Conservation (phyloP, 2,888 invertebrate species). For the Philereme vetulata region DNA sequence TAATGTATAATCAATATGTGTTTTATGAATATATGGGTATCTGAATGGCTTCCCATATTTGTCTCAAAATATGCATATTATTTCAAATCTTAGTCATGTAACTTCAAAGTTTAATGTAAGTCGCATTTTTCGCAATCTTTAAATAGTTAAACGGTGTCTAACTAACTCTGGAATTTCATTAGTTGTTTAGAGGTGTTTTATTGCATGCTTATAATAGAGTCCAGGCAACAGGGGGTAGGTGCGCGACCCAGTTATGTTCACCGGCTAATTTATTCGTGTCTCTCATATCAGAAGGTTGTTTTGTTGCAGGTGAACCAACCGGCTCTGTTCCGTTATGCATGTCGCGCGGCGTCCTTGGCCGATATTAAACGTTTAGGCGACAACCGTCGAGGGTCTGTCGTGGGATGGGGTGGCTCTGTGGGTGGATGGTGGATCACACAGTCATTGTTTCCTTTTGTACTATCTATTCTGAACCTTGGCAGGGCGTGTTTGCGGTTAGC, state of each 20-base stretch:
- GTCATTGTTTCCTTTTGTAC: slow-evolving; percentile 66
- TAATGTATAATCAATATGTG: too few relatives aligned
- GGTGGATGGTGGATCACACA: slow-evolving; percentile 57
- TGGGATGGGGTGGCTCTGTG: slow-evolving; percentile 48
- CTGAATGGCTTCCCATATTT: not conserved
- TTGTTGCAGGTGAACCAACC: slow-evolving; percentile 44
- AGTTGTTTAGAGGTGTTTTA: slow-evolving; percentile 11
- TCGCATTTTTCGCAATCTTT: too few relatives aligned
- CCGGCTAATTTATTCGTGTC: slow-evolving; percentile 50
- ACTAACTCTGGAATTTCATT: slow-evolving; percentile 1
- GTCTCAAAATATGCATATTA: not conserved
- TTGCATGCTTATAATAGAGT: slow-evolving; percentile 23
- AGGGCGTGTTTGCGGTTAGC: slow-evolving; percentile 46
- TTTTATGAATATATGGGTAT: too few relatives aligned
- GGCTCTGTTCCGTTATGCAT: slow-evolving; percentile 49
- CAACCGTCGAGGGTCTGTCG: slow-evolving; percentile 45
- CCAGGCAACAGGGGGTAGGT: slow-evolving; percentile 34
- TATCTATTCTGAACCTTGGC: slow-evolving; percentile 49
- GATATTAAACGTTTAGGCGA: slow-evolving; percentile 72
- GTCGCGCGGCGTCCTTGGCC: slow-evolving; percentile 67
- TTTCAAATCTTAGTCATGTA: not conserved
- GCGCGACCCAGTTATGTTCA: slow-evolving; percentile 47
- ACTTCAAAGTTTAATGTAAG: too few relatives aligned
- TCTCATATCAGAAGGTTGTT: slow-evolving; percentile 44
- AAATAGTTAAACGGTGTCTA: not conserved